phyloP scores from a whole-genome alignment of 2,888 invertebrate species.

The Imbricaverruca yamaguchii region DNA sequence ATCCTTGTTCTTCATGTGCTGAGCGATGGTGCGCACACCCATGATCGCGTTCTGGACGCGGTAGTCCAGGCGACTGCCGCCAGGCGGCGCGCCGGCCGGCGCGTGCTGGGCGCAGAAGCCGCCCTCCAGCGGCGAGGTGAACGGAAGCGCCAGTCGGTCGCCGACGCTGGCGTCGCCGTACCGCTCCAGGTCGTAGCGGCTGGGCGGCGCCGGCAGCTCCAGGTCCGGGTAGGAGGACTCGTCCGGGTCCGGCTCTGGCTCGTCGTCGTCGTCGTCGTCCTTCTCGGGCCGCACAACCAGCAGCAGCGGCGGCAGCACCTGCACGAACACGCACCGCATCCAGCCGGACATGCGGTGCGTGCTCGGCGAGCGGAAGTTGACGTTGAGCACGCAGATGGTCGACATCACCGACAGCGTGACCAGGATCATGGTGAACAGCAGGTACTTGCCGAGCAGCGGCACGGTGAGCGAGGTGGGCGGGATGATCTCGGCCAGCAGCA shows the following conservation, averaged over 20 bases:
- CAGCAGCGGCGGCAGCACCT: slow-evolving; percentile 60
- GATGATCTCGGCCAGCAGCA: slow-evolving; percentile 86
- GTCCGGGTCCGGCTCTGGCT: slow-evolving; percentile 28
- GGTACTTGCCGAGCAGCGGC: slow-evolving; percentile 63
- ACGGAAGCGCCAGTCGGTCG: slow-evolving; percentile 40
- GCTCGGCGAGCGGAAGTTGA: slow-evolving; percentile 83
- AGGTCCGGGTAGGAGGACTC: slow-evolving; percentile 32
- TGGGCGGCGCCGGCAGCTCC: slow-evolving; percentile 35
- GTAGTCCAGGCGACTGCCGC: slow-evolving; percentile 42
- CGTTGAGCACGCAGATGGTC: slow-evolving; percentile 86
- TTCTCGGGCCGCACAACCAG: slow-evolving; percentile 82
- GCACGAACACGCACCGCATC: slow-evolving; percentile 70
- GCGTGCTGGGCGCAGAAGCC: slow-evolving; percentile 57
- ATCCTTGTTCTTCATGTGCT: slow-evolving; percentile 90
- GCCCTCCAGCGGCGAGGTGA: slow-evolving; percentile 43
- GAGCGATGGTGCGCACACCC: slow-evolving; percentile 87
- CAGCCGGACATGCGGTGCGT: slow-evolving; percentile 88
- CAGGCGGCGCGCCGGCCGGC: slow-evolving; percentile 46
- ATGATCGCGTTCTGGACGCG: slow-evolving; percentile 85
- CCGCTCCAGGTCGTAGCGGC: slow-evolving; percentile 46
- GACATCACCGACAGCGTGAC: slow-evolving; percentile 87
- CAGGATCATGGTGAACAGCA: slow-evolving; percentile 89
- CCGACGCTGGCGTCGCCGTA: slow-evolving; percentile 50
- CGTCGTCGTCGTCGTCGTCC: slow-evolving; percentile 36
- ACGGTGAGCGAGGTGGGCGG: slow-evolving; percentile 89